phyloP scores from a whole-genome alignment of 2,113 vertebrate species.

The Dryoscopus gambensis region DNA sequence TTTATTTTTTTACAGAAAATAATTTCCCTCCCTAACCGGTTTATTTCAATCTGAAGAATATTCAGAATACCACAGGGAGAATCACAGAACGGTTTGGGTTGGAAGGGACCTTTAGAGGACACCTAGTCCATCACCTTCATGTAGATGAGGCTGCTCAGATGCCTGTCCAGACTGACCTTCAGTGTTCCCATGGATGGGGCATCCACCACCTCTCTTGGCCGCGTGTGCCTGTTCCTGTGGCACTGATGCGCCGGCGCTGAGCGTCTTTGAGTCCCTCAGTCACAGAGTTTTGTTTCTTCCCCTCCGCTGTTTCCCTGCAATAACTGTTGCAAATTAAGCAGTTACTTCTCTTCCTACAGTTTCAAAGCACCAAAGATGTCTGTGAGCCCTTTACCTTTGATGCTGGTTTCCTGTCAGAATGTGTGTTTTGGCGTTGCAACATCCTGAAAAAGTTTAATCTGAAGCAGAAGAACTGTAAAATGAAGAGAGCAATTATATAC shows the following conservation, averaged over 20 bases:
- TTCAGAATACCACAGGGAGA: fast-evolving
- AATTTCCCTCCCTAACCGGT: not conserved
- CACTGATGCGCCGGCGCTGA: not conserved
- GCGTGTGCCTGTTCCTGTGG: not conserved
- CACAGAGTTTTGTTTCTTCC: not conserved
- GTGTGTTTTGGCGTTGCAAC: constrained; percentile 34
- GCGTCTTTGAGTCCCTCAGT: not conserved
- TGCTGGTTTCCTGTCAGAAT: constrained; percentile 42
- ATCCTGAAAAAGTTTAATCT: constrained; percentile 56
- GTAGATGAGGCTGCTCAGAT: not conserved
- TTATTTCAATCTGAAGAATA: not conserved
- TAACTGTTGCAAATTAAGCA: constrained; percentile 55
- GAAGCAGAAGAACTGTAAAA: constrained; percentile 47
- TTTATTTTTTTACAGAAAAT: not conserved
- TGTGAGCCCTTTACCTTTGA: constrained; percentile 47
- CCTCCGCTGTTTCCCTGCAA: not conserved
- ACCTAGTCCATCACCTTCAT: not conserved
- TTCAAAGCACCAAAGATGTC: constrained; percentile 45
- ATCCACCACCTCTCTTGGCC: not conserved
- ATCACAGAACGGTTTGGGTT: not conserved
- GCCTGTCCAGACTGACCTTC: not conserved
- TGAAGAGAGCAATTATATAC: constrained; percentile 19
- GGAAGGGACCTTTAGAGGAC: not conserved
- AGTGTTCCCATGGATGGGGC: not conserved
- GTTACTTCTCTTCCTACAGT: constrained; percentile 34